Evolutionary conservation across 2,888 invertebrate species (phyloP).

Genomic region (Nomada flava): DNA sequence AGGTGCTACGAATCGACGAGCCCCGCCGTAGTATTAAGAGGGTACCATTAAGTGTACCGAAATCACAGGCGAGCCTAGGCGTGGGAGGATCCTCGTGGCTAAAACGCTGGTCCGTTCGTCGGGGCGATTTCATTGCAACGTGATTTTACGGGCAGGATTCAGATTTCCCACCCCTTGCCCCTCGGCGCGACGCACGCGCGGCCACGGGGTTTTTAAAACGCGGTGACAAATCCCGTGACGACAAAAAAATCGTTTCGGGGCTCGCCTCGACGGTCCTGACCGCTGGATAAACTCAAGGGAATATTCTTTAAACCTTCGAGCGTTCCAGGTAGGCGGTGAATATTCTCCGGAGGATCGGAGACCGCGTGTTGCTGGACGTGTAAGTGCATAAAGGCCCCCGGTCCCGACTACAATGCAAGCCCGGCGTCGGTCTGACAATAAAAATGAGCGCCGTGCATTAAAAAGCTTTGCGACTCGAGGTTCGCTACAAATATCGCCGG

Average conservation of each 20-base stretch:
- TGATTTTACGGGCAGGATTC: constrained; percentile 54
- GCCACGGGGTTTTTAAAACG: not conserved
- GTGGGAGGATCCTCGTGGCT: not conserved
- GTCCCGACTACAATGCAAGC: constrained; percentile 32
- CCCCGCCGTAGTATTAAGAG: not conserved
- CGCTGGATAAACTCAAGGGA: constrained; percentile 38
- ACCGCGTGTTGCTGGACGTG: constrained; percentile 30
- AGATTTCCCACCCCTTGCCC: constrained; percentile 54
- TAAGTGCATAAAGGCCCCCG: constrained; percentile 29
- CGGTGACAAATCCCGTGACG: constrained; percentile 37
- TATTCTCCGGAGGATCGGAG: constrained; percentile 10
- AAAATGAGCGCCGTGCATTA: constrained; percentile 6
- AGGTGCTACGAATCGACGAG: not conserved
- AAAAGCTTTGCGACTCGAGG: constrained; percentile 16
- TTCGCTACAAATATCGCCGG: constrained; percentile 30
- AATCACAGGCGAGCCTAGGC: not conserved
- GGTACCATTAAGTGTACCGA: not conserved
- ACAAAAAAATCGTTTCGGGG: constrained; percentile 46
- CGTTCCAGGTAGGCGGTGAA: constrained; percentile 33
- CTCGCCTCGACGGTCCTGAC: constrained; percentile 11
- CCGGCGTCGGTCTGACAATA: constrained; percentile 7
- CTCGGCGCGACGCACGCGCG: not conserved
- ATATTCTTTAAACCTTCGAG: constrained; percentile 31
- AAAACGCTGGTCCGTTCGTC: not conserved
- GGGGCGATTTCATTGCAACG: constrained; percentile 53